phyloP scores from a whole-genome alignment of 2,888 invertebrate genomes.

The Drosophila maculinotata region DNA sequence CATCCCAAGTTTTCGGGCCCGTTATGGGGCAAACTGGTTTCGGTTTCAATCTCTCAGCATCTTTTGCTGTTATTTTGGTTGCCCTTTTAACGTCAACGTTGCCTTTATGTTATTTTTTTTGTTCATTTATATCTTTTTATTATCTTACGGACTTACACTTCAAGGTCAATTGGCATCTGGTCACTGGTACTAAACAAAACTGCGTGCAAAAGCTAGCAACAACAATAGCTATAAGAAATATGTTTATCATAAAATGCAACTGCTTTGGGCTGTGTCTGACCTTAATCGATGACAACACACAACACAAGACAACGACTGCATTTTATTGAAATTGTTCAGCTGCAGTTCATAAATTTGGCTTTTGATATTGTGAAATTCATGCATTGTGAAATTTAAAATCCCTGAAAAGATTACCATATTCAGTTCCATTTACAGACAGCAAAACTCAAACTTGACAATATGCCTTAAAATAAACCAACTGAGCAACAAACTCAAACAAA shows the following conservation, averaged over 20 bases:
- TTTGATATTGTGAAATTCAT: constrained; percentile 29
- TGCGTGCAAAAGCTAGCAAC: constrained; percentile 30
- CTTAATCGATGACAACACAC: constrained; percentile 71
- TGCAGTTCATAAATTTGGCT: constrained; percentile 40
- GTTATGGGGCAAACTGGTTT: constrained; percentile 60
- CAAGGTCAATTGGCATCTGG: constrained; percentile 63
- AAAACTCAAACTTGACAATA: constrained; percentile 23
- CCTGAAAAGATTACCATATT: constrained; percentile 2
- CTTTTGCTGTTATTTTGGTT: constrained; percentile 42
- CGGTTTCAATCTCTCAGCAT: constrained; percentile 34
- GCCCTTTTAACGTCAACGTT: constrained; percentile 57
- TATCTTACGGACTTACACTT: constrained; percentile 54
- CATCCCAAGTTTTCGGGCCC: constrained; percentile 37
- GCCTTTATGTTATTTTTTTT: constrained; percentile 4
- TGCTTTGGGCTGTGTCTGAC: constrained; percentile 63
- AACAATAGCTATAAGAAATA: constrained; percentile 29
- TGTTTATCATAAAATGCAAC: constrained; percentile 65
- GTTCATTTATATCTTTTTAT: background rate
- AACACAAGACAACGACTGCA: constrained; percentile 39
- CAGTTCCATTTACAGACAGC: constrained; percentile 17
- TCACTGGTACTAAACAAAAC: constrained; percentile 43
- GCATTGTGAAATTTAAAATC: constrained; percentile 30
- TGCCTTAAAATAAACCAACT: constrained; percentile 2
- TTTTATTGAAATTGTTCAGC: constrained; percentile 44
- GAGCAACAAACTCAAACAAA: constrained; percentile 22